These are phyloP conservation scores for Gymnopithys bicolor DNA, from an alignment of 2,797 vertebrate species.

Conservation along the genomic window DNA sequence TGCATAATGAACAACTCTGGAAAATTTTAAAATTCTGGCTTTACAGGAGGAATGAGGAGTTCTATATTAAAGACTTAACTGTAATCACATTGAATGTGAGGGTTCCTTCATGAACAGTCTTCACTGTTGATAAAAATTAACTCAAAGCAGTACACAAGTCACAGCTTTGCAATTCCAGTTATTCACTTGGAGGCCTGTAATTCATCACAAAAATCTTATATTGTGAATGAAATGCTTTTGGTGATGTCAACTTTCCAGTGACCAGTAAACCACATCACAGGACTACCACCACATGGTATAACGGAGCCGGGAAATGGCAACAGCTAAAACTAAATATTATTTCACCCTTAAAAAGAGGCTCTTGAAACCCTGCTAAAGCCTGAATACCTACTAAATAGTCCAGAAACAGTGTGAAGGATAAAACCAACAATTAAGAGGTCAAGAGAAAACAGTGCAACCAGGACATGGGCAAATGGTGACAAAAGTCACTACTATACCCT, in stretches of 20 bases:
- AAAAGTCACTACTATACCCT: neutral
- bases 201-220: conserved; percentile 42
- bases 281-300: conserved; percentile 57
- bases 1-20: neutral
- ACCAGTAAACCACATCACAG: conserved; percentile 72
- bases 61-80: neutral
- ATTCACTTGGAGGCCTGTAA: conserved; percentile 43
- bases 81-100: neutral
- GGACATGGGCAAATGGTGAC: neutral
- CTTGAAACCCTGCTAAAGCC: neutral
- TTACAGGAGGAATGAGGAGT: neutral
- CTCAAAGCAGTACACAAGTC: neutral
- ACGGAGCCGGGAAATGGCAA: conserved; percentile 55
- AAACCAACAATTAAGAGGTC: neutral
- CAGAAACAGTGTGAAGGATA: neutral
- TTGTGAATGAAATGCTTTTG: conserved; percentile 70
- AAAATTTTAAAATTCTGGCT: neutral
- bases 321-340: conserved; percentile 47
- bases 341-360: conserved; percentile 42
- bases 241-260: conserved; percentile 71
- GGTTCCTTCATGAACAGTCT: neutral
- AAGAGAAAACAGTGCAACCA: neutral
- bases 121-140: neutral
- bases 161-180: neutral
- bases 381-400: neutral